Percentiles rank a stretch among this genome's conserved stretches.
Evolutionary conservation across 2,888 invertebrate genomes (phyloP).

Genomic region (Cinara cedri): DNA sequence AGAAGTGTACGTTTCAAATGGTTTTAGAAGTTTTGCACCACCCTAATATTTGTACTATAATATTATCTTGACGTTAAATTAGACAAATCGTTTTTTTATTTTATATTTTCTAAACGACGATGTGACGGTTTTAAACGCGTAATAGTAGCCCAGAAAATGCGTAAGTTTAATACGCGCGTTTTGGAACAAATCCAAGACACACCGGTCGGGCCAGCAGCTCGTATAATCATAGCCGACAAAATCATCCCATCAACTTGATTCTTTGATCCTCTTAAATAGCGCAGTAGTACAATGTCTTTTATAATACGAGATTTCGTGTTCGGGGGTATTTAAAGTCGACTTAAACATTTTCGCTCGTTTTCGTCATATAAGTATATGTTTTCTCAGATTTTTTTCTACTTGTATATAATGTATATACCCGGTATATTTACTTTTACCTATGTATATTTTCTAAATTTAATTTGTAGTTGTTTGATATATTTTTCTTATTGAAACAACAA

Average conservation of each 20-base stretch:
- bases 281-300: too few relatives aligned
- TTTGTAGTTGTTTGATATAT: too few relatives aligned
- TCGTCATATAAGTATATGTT: too few relatives aligned
- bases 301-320: constrained; percentile 2
- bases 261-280: constrained; percentile 6
- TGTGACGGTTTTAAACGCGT: background rate
- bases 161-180: background rate
- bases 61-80: constrained; percentile 49
- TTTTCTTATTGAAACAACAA: too few relatives aligned
- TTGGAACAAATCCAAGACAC: constrained; percentile 36
- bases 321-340: background rate
- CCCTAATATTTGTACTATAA: too few relatives aligned
- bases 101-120: background rate
- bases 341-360: background rate
- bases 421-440: too few relatives aligned
- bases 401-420: too few relatives aligned
- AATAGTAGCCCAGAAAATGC: background rate
- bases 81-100: constrained; percentile 38
- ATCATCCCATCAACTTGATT: constrained; percentile 12
- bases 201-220: background rate
- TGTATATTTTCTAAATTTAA: too few relatives aligned
- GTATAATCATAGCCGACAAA: constrained; percentile 21
- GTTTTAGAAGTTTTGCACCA: too few relatives aligned
- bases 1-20: too few relatives aligned
- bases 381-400: too few relatives aligned